phyloP scores from a whole-genome alignment of 64 coral and sea anemone genomes.

The Dendronephthya gigantea region DNA sequence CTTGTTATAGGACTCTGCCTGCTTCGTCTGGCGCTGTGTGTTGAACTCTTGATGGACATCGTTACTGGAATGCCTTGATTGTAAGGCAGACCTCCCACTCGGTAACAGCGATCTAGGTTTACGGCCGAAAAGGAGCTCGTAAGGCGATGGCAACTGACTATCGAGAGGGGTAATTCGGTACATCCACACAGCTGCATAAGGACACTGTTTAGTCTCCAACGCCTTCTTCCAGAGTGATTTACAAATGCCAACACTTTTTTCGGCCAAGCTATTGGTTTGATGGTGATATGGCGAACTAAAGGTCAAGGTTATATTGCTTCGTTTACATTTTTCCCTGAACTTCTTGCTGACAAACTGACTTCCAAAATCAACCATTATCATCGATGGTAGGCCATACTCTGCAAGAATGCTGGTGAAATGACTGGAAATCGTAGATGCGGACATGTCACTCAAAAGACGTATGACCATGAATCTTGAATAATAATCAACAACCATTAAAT shows the following conservation, averaged over 20 bases:
- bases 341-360: slow-evolving; percentile 40
- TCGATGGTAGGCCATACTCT: slow-evolving; percentile 41
- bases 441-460: slow-evolving; percentile 21
- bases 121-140: slow-evolving; percentile 41
- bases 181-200: slow-evolving; percentile 49
- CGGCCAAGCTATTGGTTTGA: slow-evolving; percentile 43
- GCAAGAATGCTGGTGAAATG: slow-evolving; percentile 27
- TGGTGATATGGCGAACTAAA: slow-evolving; percentile 65
- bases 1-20: slow-evolving; percentile 38
- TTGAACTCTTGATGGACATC: slow-evolving; percentile 31
- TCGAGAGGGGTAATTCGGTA: slow-evolving; percentile 45
- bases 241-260: slow-evolving; percentile 25
- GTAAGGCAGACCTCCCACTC: slow-evolving; percentile 5
- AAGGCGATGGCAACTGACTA: slow-evolving; percentile 46
- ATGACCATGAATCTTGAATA: slow-evolving; percentile 35
- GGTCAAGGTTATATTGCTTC: slow-evolving; percentile 27
- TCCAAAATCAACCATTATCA: slow-evolving; percentile 32
- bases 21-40: slow-evolving; percentile 28
- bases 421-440: slow-evolving; percentile 19
- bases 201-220: slow-evolving; percentile 33
- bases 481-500: slow-evolving; percentile 7
- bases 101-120: slow-evolving; percentile 36
- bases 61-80: slow-evolving; percentile 26
- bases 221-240: slow-evolving; percentile 52
- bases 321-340: slow-evolving; percentile 40